Evolutionary conservation across 2,113 vertebrate species (phyloP), one percentile per base, ranked within the genome.

Genomic region (Bostrychus sinensis): DNA sequence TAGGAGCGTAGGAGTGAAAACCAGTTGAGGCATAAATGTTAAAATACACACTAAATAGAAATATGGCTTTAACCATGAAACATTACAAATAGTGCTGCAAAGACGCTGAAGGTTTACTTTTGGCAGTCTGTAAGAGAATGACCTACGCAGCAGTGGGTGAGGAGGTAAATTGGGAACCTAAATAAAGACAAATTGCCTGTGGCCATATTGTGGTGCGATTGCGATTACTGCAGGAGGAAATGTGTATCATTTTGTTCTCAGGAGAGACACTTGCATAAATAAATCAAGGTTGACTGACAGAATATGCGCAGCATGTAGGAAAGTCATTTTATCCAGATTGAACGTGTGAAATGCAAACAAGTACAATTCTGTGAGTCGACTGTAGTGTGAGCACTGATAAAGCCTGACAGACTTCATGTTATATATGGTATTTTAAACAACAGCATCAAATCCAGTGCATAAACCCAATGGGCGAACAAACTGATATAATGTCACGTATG

Each of bases 161-260:
- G 66, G 63, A 75, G 70, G 86, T 82, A 86, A 89, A 88, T 28
- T 68, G 64, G 60, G 63, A 68, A 80, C 78, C 76, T 89, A 90
- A 89, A 91, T 90, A 89, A 91, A 91, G 87, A 91, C 85, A 85
- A 91, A 91, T 89, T 83, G 78, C 85, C 54, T n/a, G 8, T 36
- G 55, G 77, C 53, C 39, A 83, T 80, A 75, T 78, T 75, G 81
- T 77, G 76, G 78, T 82, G 80, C 88, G 81, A 89, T 92, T 89
- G 83, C 82, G 89, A 90, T 90, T 82, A 84, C 77, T 78, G 88
- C 82, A 71, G 67, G 85, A 83, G 70, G 81, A 72, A 82, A 78
- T 83, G 78, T 84, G 81, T 68, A 91, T 83, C 83, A 83, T 75
- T 85, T 86, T 56, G 79, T 77, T 91, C 84, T 83, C 82, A 42